A percentile compares a stretch with the other conserved stretches of the same genome.
These are phyloP conservation scores for Aphelinus certus DNA, from an alignment of 1,140 invertebrate species.

Conservation along the genomic window DNA sequence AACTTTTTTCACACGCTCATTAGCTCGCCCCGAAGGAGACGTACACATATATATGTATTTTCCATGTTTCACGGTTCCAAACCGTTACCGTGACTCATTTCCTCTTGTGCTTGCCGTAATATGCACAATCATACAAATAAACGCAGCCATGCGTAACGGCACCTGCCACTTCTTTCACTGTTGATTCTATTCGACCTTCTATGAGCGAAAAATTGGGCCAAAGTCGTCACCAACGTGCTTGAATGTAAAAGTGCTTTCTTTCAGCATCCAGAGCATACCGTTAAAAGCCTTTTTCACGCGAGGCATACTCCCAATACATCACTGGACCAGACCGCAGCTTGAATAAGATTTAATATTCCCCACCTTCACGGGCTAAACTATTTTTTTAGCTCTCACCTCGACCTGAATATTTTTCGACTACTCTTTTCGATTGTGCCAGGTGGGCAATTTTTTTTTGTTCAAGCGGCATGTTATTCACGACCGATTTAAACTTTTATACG, in stretches of 20 bases:
- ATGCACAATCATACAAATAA: conserved; percentile 25
- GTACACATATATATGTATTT: background rate
- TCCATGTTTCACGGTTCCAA: conserved; percentile 19
- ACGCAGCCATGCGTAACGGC: conserved; percentile 16
- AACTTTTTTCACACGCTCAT: too few species aligned
- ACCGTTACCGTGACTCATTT: background rate
- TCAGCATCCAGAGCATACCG: conserved; percentile 23
- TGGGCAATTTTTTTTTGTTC: too few species aligned
- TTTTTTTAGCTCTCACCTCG: too few species aligned
- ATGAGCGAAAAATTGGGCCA: conserved; percentile 32
- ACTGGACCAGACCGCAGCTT: too few species aligned
- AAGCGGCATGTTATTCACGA: too few species aligned
- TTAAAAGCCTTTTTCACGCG: conserved; percentile 37
- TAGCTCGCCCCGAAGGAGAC: too few species aligned
- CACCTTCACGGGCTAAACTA: too few species aligned
- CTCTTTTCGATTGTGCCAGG: too few species aligned
- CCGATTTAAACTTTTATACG: too few species aligned
- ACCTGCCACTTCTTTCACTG: conserved; percentile 14
- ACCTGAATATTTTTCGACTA: too few species aligned
- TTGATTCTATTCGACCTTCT: background rate
- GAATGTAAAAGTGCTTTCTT: conserved; percentile 39
- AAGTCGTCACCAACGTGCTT: conserved; percentile 24
- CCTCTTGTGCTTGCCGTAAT: conserved; percentile 4
- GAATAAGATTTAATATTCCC: too few species aligned
- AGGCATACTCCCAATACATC: background rate